Conservation (phyloP, 2,797 vertebrate genomes). For the Tragelaphus oryx region DNA sequence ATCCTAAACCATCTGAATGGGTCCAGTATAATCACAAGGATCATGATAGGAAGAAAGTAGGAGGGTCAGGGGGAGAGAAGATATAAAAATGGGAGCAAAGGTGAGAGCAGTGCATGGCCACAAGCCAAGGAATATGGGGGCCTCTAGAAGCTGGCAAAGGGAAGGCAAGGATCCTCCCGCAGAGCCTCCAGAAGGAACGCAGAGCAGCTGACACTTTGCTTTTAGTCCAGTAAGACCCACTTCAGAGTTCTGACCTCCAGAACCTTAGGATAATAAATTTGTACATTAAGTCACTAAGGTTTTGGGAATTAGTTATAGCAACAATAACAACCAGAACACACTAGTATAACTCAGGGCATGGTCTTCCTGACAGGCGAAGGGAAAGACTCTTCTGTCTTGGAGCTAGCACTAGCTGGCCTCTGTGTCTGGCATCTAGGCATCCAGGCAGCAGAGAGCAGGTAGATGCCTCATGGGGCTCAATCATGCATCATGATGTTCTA, state of each 20-base stretch:
- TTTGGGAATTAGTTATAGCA: not conserved
- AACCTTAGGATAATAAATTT: not conserved
- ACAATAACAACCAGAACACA: not conserved
- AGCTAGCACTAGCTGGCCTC: not conserved
- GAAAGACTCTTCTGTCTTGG: not conserved
- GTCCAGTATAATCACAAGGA: not conserved
- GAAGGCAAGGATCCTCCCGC: not conserved
- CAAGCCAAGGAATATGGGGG: not conserved
- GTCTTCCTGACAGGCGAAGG: not conserved
- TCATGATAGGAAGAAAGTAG: not conserved
- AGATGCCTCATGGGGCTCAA: not conserved
- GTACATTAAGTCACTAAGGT: not conserved
- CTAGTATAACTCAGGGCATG: not conserved
- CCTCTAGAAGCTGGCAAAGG: not conserved
- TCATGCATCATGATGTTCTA: fast-evolving
- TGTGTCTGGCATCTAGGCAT: not conserved
- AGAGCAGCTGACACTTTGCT: not conserved
- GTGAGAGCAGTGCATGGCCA: not conserved
- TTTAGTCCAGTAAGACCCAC: not conserved
- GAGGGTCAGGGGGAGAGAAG: not conserved
- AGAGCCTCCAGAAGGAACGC: not conserved
- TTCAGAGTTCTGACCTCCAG: not conserved
- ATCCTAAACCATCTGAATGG: not conserved
- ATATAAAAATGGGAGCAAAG: not conserved
- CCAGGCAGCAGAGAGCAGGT: not conserved